Percentiles rank a stretch among this genome's conserved stretches.
These are phyloP conservation scores for Eubucco bourcierii DNA, from an alignment of 2,113 vertebrate species.

Conservation along the genomic window DNA sequence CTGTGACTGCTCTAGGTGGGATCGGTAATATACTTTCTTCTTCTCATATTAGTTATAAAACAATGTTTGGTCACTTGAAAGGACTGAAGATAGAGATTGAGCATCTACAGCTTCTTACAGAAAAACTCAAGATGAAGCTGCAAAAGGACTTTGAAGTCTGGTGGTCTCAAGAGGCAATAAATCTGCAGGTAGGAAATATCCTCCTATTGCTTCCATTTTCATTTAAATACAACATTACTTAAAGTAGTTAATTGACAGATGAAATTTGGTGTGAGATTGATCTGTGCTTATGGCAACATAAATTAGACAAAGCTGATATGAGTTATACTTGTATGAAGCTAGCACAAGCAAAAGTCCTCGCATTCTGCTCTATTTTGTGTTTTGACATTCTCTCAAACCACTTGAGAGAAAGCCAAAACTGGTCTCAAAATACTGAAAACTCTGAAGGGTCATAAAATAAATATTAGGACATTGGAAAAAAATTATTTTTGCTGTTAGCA, in stretches of 20 bases:
- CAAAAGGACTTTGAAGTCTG: constrained; percentile 90
- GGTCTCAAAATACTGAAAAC: background rate
- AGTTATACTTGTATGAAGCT: background rate
- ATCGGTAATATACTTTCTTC: background rate
- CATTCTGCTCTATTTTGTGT: background rate
- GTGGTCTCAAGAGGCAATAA: constrained; percentile 83
- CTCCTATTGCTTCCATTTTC: background rate
- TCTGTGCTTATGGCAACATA: background rate
- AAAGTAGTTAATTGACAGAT: background rate
- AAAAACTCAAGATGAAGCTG: constrained; percentile 85
- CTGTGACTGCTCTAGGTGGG: background rate
- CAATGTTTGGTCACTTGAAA: constrained; percentile 79
- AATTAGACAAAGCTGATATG: background rate
- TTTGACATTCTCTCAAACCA: background rate
- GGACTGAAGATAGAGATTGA: constrained; percentile 90
- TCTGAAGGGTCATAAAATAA: background rate
- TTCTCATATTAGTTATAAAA: constrained; percentile 81
- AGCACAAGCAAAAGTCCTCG: background rate
- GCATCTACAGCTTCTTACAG: constrained; percentile 88
- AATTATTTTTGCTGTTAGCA: background rate
- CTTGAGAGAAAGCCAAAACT: background rate
- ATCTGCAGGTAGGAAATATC: constrained; percentile 76
- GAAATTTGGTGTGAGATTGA: background rate
- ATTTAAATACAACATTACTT: background rate
- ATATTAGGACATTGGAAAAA: background rate